Evolutionary conservation across 1,140 invertebrate species (phyloP).

Genomic region (Camponotus vicinus): DNA sequence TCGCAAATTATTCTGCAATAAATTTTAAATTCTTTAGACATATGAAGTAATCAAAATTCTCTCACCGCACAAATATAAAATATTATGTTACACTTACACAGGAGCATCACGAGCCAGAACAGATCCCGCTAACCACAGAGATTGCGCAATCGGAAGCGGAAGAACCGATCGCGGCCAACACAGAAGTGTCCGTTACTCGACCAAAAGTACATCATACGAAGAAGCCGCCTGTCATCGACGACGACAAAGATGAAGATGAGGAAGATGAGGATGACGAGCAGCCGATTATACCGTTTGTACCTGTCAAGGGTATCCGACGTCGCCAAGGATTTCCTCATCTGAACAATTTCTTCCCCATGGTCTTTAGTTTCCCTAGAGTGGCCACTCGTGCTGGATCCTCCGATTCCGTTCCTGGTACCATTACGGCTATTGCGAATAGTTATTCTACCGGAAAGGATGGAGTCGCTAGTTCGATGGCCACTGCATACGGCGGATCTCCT

Average conservation of each 20-base stretch:
- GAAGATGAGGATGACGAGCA: constrained; percentile 79
- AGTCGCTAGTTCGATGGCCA: constrained; percentile 86
- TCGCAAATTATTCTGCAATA: neutral
- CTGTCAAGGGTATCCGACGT: constrained; percentile 75
- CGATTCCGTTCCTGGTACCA: constrained; percentile 77
- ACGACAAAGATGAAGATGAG: constrained; percentile 75
- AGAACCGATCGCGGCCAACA: constrained; percentile 49
- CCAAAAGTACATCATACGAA: constrained; percentile 67
- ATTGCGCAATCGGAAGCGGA: constrained; percentile 49
- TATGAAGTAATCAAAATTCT: neutral
- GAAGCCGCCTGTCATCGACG: constrained; percentile 67
- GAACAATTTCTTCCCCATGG: constrained; percentile 83
- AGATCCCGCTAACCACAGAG: constrained; percentile 57
- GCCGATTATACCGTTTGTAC: constrained; percentile 68
- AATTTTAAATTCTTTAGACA: neutral
- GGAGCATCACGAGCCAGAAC: constrained; percentile 54
- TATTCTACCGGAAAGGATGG: constrained; percentile 86
- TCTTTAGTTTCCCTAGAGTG: constrained; percentile 81
- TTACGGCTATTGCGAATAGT: constrained; percentile 87
- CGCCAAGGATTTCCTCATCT: constrained; percentile 75
- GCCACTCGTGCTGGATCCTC: constrained; percentile 71
- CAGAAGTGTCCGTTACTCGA: constrained; percentile 54
- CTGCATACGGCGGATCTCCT: constrained; percentile 84
- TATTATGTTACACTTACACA: neutral
- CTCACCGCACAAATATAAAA: neutral